These are phyloP conservation scores for Oryzias melastigma DNA, from an alignment of 2,113 vertebrate genomes.

Conservation along the genomic window DNA sequence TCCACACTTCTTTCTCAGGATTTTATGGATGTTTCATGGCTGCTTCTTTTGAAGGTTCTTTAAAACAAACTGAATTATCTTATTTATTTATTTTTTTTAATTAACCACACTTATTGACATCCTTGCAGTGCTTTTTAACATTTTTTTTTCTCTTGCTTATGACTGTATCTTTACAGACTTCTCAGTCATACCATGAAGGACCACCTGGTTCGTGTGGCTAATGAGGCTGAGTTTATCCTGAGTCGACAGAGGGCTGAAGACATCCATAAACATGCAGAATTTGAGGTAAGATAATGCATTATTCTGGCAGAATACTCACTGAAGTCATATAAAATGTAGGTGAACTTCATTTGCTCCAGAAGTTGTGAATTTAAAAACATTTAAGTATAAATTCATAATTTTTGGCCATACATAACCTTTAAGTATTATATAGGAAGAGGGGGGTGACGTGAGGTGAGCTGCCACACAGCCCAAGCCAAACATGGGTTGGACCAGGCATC, in stretches of 20 bases:
- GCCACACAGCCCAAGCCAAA: too few relatives aligned
- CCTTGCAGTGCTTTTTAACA: neutral
- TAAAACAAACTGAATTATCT: too few relatives aligned
- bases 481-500: too few relatives aligned
- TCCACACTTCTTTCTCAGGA: slow-evolving; percentile 43
- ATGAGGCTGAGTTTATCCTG: slow-evolving; percentile 98
- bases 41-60: slow-evolving; percentile 22
- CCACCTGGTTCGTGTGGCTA: slow-evolving; percentile 96
- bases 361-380: too few relatives aligned
- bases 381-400: too few relatives aligned
- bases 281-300: slow-evolving; percentile 84
- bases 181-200: slow-evolving; percentile 99
- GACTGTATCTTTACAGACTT: slow-evolving; percentile 75
- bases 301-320: neutral
- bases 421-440: too few relatives aligned
- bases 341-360: too few relatives aligned
- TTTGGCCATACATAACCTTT: too few relatives aligned
- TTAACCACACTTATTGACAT: neutral
- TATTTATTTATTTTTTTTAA: too few relatives aligned
- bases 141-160: neutral
- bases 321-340: neutral
- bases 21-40: slow-evolving; percentile 61
- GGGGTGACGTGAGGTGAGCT: too few relatives aligned
- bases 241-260: slow-evolving; percentile 96
- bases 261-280: slow-evolving; percentile 96